Base-by-base conservation (phyloP, 2,888 invertebrate genomes). In the Congeria kusceri region DNA sequence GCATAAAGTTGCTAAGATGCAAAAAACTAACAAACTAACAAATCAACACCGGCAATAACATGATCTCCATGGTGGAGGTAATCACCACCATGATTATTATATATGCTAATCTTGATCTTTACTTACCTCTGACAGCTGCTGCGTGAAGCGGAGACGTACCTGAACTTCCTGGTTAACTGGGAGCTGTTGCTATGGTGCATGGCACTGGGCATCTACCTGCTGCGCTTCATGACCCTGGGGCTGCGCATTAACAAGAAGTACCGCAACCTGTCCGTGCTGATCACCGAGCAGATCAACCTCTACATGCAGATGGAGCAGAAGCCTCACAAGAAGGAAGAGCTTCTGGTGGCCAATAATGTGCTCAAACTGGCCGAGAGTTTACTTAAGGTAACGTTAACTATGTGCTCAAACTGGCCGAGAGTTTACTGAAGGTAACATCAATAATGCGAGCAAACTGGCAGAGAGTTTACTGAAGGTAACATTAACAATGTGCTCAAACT, bases 301-400 rank as follows among this genome's bases (percentile, higher is more conserved):
- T 96, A 96, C 89, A 93, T 96, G 47, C 96, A 98, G 94, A 98
- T 99, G 93, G 99, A 99, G 93, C 98, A 98, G 94, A 97, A 98
- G 89, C 98, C 99, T 0, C 97, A 98, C 92, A 98, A 98, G 93
- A 99, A 99, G 92, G 98, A 99, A 68, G 98, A 98, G 92, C 95
- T 99, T 29, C 97, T 97, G 94, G 96, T 98, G 59, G 98, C 98
- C 27, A 99, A 99, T 93, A 98, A 97, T 93, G 98, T 99, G 66
- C 95, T 99, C 61, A 98, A 98, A 94, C 94, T 99, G 83, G 99
- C 98, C 44, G 98, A 98, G 74, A 98, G 98, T 94, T 94, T 99
- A 69, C 95, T 99, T 28, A 99, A 99, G 95, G 94, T 94, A 67
- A 18, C 23, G 18, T 25, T 39, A 2, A 28, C 9, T 57, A 13